A percentile compares a stretch with the other conserved stretches of the same genome.
Evolutionary conservation across 1,140 invertebrate species (phyloP).

Genomic region (Psix sp.): DNA sequence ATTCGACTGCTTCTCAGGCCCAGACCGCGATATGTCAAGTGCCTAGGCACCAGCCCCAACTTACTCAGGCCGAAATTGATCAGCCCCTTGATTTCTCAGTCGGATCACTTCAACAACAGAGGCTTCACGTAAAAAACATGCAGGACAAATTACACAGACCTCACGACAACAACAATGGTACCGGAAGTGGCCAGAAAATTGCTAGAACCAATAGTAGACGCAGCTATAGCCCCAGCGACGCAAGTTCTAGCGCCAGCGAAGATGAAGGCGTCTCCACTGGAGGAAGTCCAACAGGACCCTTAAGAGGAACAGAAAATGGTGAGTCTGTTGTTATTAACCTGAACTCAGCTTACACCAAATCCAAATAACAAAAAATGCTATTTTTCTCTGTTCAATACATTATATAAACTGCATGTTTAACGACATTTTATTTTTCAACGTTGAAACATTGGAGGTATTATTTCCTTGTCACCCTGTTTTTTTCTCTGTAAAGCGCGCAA

Average conservation of each 20-base stretch:
- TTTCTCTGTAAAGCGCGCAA: too few relatives aligned
- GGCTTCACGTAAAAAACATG: constrained; percentile 67
- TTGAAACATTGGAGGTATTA: too few relatives aligned
- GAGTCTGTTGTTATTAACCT: constrained; percentile 41
- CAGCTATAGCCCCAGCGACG: constrained; percentile 74
- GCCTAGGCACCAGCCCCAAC: constrained; percentile 64
- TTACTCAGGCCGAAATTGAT: constrained; percentile 67
- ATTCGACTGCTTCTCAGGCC: constrained; percentile 51
- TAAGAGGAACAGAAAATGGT: constrained; percentile 71
- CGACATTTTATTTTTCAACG: too few relatives aligned
- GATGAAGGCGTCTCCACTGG: constrained; percentile 75
- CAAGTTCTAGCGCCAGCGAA: constrained; percentile 70
- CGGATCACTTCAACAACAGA: constrained; percentile 72
- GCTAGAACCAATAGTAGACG: constrained; percentile 61
- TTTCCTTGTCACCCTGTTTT: too few relatives aligned
- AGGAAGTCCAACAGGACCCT: constrained; percentile 71
- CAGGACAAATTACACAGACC: constrained; percentile 67
- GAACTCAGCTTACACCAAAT: too few relatives aligned
- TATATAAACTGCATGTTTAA: too few relatives aligned
- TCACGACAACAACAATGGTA: constrained; percentile 74
- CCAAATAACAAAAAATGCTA: too few relatives aligned
- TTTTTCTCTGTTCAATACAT: too few relatives aligned
- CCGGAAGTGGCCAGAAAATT: constrained; percentile 60
- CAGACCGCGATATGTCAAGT: constrained; percentile 65
- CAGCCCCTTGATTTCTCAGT: constrained; percentile 76